phyloP scores from a whole-genome alignment of 2,888 invertebrate genomes.

The Lasioglossum morio region DNA sequence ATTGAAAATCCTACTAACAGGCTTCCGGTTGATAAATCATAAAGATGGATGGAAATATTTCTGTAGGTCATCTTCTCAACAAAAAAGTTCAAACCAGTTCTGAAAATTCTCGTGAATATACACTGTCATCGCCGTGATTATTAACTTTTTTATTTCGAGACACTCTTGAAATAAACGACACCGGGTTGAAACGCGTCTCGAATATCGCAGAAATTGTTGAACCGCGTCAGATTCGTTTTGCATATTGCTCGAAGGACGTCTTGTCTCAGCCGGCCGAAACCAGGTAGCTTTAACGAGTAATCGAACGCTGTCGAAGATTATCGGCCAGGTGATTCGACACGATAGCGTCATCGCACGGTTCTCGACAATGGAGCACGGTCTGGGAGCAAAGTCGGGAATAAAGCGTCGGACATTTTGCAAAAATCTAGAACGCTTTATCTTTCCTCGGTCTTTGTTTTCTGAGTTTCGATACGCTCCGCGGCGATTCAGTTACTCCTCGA shows the following conservation, averaged over 20 bases:
- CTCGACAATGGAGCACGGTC: not conserved
- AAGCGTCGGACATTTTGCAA: not conserved
- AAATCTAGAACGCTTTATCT: not conserved
- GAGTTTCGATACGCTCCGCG: not conserved
- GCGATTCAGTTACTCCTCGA: not conserved
- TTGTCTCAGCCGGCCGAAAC: not conserved
- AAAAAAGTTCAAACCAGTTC: not conserved
- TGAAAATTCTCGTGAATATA: not conserved
- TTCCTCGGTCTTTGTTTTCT: not conserved
- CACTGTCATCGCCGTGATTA: not conserved
- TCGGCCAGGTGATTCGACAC: constrained; percentile 38
- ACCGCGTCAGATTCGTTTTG: not conserved
- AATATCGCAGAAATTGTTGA: not conserved
- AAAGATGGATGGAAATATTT: no score
- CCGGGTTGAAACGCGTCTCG: not conserved
- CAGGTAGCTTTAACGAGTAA: constrained; percentile 33
- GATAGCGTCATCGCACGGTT: not conserved
- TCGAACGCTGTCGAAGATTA: not conserved
- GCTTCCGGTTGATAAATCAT: no score
- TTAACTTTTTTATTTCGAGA: no score
- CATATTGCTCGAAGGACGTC: not conserved
- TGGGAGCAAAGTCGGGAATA: not conserved
- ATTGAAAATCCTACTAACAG: no score
- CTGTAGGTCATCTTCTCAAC: no score
- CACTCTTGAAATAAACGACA: not conserved